Evolutionary conservation across 2,113 vertebrate species (phyloP).

Genomic region (Oreocharis arfaki): DNA sequence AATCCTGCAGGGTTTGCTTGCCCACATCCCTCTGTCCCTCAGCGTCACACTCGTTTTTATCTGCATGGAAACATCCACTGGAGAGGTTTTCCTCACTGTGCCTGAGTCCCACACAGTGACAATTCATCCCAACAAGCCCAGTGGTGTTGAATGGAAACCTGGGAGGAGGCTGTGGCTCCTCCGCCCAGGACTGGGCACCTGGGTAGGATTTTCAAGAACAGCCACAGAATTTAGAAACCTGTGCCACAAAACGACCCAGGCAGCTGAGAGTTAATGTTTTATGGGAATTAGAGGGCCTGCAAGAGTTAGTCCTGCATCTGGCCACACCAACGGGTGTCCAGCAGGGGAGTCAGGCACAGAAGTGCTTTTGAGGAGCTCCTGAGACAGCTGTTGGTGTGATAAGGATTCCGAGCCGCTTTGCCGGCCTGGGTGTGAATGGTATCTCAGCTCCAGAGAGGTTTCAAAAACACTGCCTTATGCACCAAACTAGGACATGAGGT

Average conservation of each 20-base stretch:
- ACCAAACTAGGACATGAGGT: not conserved
- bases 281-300: not conserved
- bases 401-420: not conserved
- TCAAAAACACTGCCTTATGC: not conserved
- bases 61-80: not conserved
- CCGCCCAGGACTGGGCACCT: not conserved
- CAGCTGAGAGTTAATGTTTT: not conserved
- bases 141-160: not conserved
- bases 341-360: not conserved
- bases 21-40: not conserved
- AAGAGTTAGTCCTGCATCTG: not conserved
- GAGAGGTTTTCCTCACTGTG: not conserved
- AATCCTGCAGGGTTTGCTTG: not conserved
- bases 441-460: not conserved
- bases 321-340: not conserved
- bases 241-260: rapidly evolving
- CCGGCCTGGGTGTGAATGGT: not conserved
- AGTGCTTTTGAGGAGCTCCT: not conserved
- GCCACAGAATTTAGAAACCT: not conserved
- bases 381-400: not conserved
- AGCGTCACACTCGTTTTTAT: rapidly evolving
- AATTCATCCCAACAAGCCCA: not conserved
- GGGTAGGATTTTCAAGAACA: not conserved
- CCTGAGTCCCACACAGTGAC: not conserved
- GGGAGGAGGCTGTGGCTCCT: not conserved